These are phyloP conservation scores for Egretta garzetta DNA, from an alignment of 2,113 vertebrate genomes.

Conservation along the genomic window DNA sequence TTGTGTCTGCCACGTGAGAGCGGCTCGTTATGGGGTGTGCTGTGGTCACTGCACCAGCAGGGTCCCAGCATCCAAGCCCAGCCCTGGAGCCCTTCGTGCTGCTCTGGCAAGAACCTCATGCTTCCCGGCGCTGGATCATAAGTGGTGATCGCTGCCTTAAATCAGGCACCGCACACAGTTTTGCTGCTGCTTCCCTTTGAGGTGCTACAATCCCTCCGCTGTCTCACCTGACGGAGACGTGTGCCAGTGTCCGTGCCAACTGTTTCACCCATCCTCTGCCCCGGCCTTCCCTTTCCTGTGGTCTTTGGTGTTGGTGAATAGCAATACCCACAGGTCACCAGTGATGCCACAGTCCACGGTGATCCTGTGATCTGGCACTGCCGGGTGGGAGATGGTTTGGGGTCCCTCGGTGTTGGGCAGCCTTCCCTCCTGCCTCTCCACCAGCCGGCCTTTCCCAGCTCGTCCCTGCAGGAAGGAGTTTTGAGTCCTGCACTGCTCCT, in stretches of 20 bases:
- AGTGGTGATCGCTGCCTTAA: slow-evolving; percentile 18
- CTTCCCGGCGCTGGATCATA: neutral
- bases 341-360: neutral
- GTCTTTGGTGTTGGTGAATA: neutral
- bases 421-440: neutral
- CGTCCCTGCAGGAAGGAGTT: neutral
- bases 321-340: slow-evolving; percentile 28
- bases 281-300: neutral
- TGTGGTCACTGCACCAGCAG: neutral
- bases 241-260: neutral
- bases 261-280: neutral
- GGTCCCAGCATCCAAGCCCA: neutral
- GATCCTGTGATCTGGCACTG: neutral
- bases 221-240: neutral
- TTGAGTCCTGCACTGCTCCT: neutral
- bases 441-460: neutral
- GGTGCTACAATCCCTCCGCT: slow-evolving; percentile 22
- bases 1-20: neutral
- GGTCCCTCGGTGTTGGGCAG: neutral
- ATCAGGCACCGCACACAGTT: neutral
- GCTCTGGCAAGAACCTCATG: neutral
- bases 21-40: neutral
- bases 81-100: neutral
- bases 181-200: slow-evolving; percentile 34
- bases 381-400: accelerated